These are phyloP conservation scores for Abrostola tripartita DNA, from an alignment of 2,888 invertebrate species.

Conservation along the genomic window DNA sequence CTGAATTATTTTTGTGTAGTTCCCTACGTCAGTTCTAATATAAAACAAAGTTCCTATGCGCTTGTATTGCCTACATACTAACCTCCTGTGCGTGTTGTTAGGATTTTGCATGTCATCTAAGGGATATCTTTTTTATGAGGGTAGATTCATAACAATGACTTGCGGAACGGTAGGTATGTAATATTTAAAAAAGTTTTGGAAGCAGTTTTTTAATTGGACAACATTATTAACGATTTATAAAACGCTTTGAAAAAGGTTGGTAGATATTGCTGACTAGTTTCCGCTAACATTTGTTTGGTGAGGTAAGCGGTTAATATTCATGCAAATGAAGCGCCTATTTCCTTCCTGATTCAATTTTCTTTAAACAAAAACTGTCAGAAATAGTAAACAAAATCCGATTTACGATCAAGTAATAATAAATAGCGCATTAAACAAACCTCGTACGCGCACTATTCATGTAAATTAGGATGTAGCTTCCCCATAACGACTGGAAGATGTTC, in stretches of 20 bases:
- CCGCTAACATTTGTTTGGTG: too few relatives aligned
- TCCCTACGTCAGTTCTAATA: too few relatives aligned
- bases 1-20: too few relatives aligned
- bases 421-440: slow-evolving; percentile 61
- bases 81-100: neutral
- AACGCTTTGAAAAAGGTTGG: neutral
- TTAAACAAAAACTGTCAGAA: neutral
- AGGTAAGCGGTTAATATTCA: too few relatives aligned
- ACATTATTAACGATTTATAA: neutral
- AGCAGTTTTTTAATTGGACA: slow-evolving; percentile 1
- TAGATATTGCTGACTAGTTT: neutral
- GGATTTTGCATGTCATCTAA: neutral
- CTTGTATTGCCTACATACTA: too few relatives aligned
- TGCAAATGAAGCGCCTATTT: neutral
- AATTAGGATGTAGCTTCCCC: slow-evolving; percentile 71
- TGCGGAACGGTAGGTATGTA: neutral
- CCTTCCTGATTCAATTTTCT: neutral
- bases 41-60: too few relatives aligned
- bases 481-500: slow-evolving; percentile 64
- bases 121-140: neutral
- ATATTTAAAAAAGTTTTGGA: neutral
- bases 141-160: neutral
- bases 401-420: slow-evolving; percentile 58
- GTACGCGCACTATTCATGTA: slow-evolving; percentile 72
- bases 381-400: slow-evolving; percentile 13